Evolutionary conservation across 2,888 invertebrate species (phyloP).

Genomic region (Melipona bicolor): DNA sequence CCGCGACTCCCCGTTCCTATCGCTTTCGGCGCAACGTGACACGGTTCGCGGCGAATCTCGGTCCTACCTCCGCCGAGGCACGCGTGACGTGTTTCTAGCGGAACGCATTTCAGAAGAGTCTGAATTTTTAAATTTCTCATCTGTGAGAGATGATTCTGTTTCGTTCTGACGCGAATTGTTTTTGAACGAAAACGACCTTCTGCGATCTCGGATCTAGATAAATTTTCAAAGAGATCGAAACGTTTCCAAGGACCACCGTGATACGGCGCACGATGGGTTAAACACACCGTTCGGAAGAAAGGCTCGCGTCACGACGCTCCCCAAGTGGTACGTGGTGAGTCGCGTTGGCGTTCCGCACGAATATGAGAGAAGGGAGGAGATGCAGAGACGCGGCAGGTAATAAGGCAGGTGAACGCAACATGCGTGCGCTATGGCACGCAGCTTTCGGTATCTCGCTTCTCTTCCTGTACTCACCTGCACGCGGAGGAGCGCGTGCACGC

Average conservation of each 20-base stretch:
- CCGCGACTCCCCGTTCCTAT: conserved; percentile 4
- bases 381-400: conserved; percentile 10
- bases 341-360: neutral
- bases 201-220: no score
- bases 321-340: no score
- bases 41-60: neutral
- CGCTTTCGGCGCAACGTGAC: neutral
- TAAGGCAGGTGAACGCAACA: conserved; percentile 43
- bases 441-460: conserved; percentile 35
- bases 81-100: neutral
- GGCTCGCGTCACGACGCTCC: no score
- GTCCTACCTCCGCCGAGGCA: neutral
- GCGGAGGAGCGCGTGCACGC: conserved; percentile 15
- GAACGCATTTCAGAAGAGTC: neutral
- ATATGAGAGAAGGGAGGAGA: neutral
- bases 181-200: no score
- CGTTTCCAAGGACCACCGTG: no score
- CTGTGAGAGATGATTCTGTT: no score
- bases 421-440: conserved; percentile 46
- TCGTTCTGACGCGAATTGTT: no score
- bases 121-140: no score
- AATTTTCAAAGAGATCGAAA: no score
- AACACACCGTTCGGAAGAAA: no score
- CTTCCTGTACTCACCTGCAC: conserved; percentile 62
- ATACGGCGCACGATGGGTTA: no score